phyloP scores from a whole-genome alignment of 2,888 invertebrate genomes.

The Harpalus rufipes region DNA sequence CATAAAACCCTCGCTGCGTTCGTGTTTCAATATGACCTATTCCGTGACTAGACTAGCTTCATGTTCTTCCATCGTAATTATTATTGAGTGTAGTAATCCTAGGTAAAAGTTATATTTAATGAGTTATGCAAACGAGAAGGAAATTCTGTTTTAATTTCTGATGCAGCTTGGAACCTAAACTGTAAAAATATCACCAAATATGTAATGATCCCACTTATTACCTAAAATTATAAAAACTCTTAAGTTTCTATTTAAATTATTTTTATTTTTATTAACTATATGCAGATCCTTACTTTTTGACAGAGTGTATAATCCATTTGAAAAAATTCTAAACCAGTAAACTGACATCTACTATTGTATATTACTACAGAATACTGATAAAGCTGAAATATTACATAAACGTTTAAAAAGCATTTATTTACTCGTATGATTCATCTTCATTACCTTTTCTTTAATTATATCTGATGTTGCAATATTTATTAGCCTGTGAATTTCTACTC shows the following conservation, averaged over 20 bases:
- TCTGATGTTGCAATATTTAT: slow-evolving; percentile 55
- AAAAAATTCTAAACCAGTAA: slow-evolving; percentile 53
- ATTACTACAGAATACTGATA: slow-evolving; percentile 59
- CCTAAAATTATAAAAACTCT: slow-evolving; percentile 29
- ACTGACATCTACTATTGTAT: slow-evolving; percentile 46
- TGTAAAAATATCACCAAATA: slow-evolving; percentile 64
- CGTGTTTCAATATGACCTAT: too few relatives aligned
- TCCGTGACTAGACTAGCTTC: too few relatives aligned
- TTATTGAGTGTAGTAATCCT: too few relatives aligned
- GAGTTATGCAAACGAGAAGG: background rate
- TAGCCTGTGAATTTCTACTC: slow-evolving; percentile 51
- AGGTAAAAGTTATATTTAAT: too few relatives aligned
- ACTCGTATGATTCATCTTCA: too few relatives aligned
- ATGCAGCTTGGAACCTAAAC: slow-evolving; percentile 39
- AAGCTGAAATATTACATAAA: slow-evolving; percentile 42
- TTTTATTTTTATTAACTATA: too few relatives aligned
- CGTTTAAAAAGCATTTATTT: background rate
- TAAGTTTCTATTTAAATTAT: too few relatives aligned
- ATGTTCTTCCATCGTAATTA: too few relatives aligned
- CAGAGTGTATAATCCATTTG: slow-evolving; percentile 58
- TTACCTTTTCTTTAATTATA: slow-evolving; percentile 51
- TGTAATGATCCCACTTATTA: slow-evolving; percentile 57
- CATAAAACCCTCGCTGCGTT: too few relatives aligned
- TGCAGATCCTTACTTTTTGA: slow-evolving; percentile 31
- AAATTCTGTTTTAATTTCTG: background rate